Percentiles rank a stretch among this genome's conserved stretches.
Evolutionary conservation across 2,888 invertebrate species (phyloP).

Genomic region (Drosophila helvetica): DNA sequence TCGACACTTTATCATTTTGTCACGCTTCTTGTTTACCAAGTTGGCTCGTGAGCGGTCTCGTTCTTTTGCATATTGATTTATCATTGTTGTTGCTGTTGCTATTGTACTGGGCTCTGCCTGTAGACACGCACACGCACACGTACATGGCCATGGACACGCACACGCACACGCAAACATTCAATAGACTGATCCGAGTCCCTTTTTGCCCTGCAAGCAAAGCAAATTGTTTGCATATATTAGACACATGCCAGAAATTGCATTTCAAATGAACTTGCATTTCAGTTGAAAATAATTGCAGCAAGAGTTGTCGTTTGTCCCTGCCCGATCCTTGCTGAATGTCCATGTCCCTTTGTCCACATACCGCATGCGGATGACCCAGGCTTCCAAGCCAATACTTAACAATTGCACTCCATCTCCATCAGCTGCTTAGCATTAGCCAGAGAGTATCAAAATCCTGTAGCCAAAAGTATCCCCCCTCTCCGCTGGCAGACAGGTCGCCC

Average conservation of each 20-base stretch:
- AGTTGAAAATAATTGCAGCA: constrained; percentile 69
- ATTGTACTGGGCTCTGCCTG: neutral
- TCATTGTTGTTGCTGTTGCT: constrained; percentile 46
- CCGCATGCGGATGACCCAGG: neutral
- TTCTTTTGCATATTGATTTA: constrained; percentile 73
- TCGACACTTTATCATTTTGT: constrained; percentile 76
- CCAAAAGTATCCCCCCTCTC: neutral
- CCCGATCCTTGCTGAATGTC: neutral
- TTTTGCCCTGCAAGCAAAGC: constrained; percentile 40
- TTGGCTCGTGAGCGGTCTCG: constrained; percentile 47
- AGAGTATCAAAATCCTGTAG: neutral
- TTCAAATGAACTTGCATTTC: constrained; percentile 59
- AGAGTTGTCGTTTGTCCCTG: constrained; percentile 28
- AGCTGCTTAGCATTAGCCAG: neutral
- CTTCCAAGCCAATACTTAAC: neutral
- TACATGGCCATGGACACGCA: too few relatives aligned
- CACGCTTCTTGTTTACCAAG: constrained; percentile 70
- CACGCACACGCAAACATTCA: neutral
- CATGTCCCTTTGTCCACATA: neutral
- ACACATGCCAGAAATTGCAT: constrained; percentile 70
- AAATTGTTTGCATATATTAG: constrained; percentile 76
- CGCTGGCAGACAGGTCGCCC: neutral
- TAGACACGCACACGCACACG: neutral
- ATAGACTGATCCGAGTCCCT: neutral
- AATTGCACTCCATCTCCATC: neutral